Conservation (phyloP, 2,113 vertebrate species). For the Rallus limicola region DNA sequence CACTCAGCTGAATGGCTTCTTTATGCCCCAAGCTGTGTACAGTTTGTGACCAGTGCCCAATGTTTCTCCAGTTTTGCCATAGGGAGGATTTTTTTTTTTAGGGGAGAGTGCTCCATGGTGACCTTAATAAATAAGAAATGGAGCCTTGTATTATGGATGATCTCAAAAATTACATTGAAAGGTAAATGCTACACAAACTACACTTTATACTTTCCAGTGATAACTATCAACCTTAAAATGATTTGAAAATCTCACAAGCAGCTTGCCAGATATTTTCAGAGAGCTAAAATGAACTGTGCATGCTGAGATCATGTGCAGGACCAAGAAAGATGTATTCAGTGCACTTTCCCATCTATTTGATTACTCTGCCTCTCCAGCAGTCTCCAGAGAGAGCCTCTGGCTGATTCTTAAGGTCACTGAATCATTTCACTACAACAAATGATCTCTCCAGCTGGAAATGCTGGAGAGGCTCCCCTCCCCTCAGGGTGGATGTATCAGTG, state of each 20-base stretch:
- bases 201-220: neutral
- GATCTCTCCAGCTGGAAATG: neutral
- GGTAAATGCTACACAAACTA: neutral
- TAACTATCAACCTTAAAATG: neutral
- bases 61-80: neutral
- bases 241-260: neutral
- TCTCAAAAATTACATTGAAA: neutral
- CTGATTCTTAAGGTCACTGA: constrained; percentile 39
- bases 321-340: neutral
- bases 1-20: neutral
- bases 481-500: neutral
- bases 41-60: neutral
- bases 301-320: neutral
- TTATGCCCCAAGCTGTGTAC: neutral
- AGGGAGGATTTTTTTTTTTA: neutral
- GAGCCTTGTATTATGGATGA: neutral
- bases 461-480: neutral
- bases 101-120: neutral
- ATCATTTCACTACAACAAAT: constrained; percentile 5
- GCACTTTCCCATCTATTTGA: neutral
- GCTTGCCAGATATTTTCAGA: neutral
- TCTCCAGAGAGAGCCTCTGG: constrained; percentile 23
- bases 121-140: neutral
- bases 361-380: neutral
- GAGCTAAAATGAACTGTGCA: neutral